Evolutionary conservation across 2,113 vertebrate species (phyloP).

Genomic region (Pteruthius melanotis): DNA sequence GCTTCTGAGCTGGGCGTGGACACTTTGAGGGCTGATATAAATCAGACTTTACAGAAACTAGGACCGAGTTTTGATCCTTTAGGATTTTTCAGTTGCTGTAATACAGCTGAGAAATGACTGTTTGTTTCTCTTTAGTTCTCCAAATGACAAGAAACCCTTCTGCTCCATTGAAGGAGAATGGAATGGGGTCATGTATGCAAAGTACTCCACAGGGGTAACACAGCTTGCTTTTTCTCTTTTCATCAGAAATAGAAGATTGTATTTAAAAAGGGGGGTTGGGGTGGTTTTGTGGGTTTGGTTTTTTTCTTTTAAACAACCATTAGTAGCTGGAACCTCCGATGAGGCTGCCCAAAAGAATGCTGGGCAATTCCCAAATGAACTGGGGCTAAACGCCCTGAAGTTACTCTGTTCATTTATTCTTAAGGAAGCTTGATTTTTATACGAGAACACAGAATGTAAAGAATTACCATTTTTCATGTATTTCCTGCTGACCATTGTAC

Average conservation of each 20-base stretch:
- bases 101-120: neutral
- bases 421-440: neutral
- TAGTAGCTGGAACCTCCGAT: neutral
- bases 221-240: neutral
- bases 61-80: neutral
- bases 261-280: neutral
- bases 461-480: neutral
- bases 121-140: slow-evolving; percentile 78
- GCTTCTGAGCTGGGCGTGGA: neutral
- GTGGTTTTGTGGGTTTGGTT: neutral
- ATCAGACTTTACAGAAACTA: neutral
- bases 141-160: slow-evolving; percentile 96
- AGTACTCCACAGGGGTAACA: slow-evolving; percentile 90
- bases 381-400: neutral
- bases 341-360: neutral
- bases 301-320: neutral
- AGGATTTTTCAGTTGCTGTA: neutral
- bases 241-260: neutral
- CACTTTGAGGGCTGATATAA: neutral
- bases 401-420: neutral
- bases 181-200: slow-evolving; percentile 97
- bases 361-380: neutral
- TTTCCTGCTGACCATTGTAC: neutral
- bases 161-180: slow-evolving; percentile 96
- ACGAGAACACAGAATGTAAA: neutral